Evolutionary conservation across 1,140 invertebrate genomes (phyloP).

Genomic region (Drosophila arizonae): DNA sequence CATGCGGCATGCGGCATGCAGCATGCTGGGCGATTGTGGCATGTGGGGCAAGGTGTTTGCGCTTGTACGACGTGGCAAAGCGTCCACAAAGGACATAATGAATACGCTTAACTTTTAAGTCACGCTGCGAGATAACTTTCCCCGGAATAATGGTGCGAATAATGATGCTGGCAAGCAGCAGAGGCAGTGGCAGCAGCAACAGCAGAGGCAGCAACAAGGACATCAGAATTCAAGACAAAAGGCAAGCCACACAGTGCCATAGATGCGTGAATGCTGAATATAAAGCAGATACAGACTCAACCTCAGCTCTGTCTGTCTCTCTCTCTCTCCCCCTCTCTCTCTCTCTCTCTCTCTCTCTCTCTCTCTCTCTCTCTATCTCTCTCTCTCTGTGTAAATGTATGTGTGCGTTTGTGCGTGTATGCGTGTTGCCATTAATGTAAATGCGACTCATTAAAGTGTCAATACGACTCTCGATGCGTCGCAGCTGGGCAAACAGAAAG

Average conservation of each 20-base stretch:
- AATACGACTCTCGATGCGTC: slow-evolving; percentile 66
- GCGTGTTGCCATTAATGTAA: slow-evolving; percentile 65
- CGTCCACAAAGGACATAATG: slow-evolving; percentile 75
- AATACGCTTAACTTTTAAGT: slow-evolving; percentile 81
- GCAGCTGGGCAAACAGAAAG: slow-evolving; percentile 16
- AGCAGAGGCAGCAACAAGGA: slow-evolving; percentile 3
- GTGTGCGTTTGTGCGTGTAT: slow-evolving; percentile 17
- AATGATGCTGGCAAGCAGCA: slow-evolving; percentile 71
- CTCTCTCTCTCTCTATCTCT: background rate
- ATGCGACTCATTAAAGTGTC: slow-evolving; percentile 76
- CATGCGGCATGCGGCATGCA: background rate
- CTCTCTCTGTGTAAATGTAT: background rate
- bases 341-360: background rate
- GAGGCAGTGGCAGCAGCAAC: slow-evolving; percentile 21
- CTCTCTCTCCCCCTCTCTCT: background rate
- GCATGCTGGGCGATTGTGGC: background rate
- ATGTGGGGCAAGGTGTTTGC: background rate
- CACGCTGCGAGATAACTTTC: slow-evolving; percentile 73
- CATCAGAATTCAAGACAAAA: slow-evolving; percentile 39
- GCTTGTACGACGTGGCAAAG: slow-evolving; percentile 32
- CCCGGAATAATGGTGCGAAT: slow-evolving; percentile 73
- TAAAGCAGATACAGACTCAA: slow-evolving; percentile 44
- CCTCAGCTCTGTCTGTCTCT: background rate
- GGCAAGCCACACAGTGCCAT: slow-evolving; percentile 23
- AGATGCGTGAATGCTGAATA: slow-evolving; percentile 35